Percentiles rank a stretch among this genome's conserved stretches.
phyloP scores from a whole-genome alignment of 2,113 vertebrate genomes.

The Sorex fumeus region DNA sequence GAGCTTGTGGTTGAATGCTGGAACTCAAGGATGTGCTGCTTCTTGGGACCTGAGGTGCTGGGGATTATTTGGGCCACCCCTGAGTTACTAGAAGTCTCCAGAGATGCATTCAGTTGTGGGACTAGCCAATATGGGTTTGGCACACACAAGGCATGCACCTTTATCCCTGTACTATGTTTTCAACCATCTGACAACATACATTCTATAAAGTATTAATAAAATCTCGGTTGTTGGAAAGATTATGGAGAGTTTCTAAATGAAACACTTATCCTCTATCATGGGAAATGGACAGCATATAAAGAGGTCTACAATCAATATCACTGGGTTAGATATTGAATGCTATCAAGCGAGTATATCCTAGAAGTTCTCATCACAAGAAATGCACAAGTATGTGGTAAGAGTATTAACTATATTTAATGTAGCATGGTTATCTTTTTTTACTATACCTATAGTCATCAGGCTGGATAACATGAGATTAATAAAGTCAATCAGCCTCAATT shows the following conservation, averaged over 20 bases:
- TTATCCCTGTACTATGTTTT: no score
- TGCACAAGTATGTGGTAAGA: neutral
- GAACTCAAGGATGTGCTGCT: no score
- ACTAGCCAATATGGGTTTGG: no score
- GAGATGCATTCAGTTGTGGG: no score
- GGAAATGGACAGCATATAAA: neutral
- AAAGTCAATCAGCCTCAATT: neutral
- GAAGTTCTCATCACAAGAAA: neutral
- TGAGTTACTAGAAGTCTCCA: no score
- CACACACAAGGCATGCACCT: no score
- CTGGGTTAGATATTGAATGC: neutral
- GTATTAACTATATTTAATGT: neutral
- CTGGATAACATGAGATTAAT: neutral
- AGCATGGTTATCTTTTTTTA: neutral
- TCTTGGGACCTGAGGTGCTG: no score
- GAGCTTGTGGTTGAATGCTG: no score
- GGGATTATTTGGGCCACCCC: no score
- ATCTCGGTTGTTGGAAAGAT: slow-evolving; percentile 44
- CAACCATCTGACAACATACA: neutral
- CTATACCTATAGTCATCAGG: neutral
- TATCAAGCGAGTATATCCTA: neutral
- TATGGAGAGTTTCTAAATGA: slow-evolving; percentile 33
- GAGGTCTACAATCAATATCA: neutral
- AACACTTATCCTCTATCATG: neutral
- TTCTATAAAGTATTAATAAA: slow-evolving; percentile 69